Conservation (phyloP, 2,797 vertebrate species). For the Hapalemur alaotrensis region DNA sequence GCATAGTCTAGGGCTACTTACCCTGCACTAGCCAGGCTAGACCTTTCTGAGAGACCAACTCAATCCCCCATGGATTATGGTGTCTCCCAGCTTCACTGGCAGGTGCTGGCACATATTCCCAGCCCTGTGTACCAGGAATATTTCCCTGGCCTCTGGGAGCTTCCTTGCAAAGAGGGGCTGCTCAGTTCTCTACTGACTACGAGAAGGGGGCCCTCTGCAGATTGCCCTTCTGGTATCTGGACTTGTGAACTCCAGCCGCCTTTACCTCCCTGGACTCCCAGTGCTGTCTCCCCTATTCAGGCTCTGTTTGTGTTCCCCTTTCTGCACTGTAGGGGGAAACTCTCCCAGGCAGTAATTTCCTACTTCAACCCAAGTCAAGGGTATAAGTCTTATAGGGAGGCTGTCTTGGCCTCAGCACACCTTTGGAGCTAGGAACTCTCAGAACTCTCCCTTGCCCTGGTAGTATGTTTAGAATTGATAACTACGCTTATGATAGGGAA, state of each 20-base stretch:
- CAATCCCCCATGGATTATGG: fast-evolving
- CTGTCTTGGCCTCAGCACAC: neutral
- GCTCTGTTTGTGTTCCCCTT: neutral
- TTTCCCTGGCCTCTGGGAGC: too few species aligned
- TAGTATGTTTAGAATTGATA: neutral
- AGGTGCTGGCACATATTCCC: neutral
- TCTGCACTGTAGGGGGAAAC: fast-evolving
- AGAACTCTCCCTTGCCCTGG: too few species aligned
- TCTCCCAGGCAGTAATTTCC: neutral
- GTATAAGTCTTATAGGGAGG: neutral
- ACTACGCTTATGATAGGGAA: neutral
- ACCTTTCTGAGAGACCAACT: neutral
- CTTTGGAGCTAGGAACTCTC: neutral
- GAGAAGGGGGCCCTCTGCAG: neutral
- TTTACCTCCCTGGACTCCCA: neutral
- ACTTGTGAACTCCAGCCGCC: neutral
- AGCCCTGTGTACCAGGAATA: neutral
- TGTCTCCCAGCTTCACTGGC: neutral
- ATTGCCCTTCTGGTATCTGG: neutral
- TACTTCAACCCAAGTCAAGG: neutral
- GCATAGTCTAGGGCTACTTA: neutral
- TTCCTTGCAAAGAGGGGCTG: neutral
- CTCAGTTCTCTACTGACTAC: neutral
- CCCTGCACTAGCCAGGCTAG: neutral
- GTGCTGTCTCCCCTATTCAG: neutral